Evolutionary conservation across 2,797 vertebrate genomes (phyloP).

Genomic region (Phaenicophaeus curvirostris): DNA sequence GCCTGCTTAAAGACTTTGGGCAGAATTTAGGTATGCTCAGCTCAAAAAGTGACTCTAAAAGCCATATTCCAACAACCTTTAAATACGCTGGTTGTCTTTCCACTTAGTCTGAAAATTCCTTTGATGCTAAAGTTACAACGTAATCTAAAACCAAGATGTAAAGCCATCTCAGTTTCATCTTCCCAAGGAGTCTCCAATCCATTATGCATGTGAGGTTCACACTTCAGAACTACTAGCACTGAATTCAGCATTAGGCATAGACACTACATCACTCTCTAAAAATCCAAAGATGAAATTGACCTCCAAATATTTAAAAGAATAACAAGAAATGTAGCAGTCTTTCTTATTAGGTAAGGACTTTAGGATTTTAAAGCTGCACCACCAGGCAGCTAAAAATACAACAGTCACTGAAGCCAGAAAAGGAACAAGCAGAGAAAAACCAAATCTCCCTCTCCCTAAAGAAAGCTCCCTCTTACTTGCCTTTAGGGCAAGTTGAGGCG

Average conservation of each 20-base stretch:
- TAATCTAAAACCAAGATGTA: background rate
- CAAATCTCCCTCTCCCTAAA: background rate
- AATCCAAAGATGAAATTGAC: background rate
- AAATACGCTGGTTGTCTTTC: background rate
- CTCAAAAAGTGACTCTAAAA: background rate
- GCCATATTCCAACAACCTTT: background rate
- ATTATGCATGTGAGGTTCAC: background rate
- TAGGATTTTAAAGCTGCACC: background rate
- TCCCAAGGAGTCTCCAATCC: background rate
- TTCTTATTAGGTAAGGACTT: background rate
- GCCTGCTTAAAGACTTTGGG: background rate
- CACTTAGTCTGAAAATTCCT: background rate
- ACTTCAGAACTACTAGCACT: background rate
- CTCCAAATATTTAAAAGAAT: background rate
- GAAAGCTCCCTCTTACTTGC: background rate
- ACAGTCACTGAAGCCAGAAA: background rate
- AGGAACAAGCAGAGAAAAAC: background rate
- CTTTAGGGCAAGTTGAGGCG: no score
- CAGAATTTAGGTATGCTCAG: background rate
- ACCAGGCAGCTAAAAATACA: background rate
- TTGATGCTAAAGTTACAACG: background rate
- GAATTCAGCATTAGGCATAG: background rate
- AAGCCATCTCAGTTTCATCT: background rate
- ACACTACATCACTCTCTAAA: background rate
- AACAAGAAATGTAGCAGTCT: background rate